A percentile compares a stretch with the other conserved stretches of the same genome.
These are phyloP conservation scores for Chymomyza fuscimana DNA, from an alignment of 2,888 invertebrate species.

Conservation along the genomic window DNA sequence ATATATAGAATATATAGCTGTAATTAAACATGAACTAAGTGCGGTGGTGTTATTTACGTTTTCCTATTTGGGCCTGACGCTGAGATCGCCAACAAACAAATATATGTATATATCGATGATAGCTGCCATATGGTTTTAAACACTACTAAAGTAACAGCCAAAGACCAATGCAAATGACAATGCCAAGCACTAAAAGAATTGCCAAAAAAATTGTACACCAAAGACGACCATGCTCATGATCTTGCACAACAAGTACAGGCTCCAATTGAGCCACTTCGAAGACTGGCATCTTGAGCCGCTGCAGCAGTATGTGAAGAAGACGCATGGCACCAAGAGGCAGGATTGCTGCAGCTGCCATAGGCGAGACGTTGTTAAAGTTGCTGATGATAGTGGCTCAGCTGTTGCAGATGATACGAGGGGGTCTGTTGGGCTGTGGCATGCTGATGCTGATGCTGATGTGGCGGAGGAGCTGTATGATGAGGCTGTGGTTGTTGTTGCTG, in stretches of 20 bases:
- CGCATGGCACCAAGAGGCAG: slow-evolving; percentile 38
- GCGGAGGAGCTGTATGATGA: not conserved
- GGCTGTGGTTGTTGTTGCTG: slow-evolving; percentile 12
- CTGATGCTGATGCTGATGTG: slow-evolving; percentile 8
- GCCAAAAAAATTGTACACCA: not conserved
- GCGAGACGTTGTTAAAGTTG: slow-evolving; percentile 66
- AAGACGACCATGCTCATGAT: not conserved
- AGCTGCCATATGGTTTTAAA: not conserved
- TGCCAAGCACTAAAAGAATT: not conserved
- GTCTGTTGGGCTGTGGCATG: slow-evolving; percentile 23
- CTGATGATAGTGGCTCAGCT: slow-evolving; percentile 67
- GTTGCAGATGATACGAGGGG: slow-evolving; percentile 39
- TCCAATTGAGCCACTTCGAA: not conserved
- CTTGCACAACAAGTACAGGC: not conserved
- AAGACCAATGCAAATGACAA: not conserved
- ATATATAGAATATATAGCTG: slow-evolving; percentile 14
- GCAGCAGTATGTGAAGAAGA: slow-evolving; percentile 33
- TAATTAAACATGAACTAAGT: slow-evolving; percentile 49
- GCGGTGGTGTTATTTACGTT: slow-evolving; percentile 45
- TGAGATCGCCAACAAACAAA: slow-evolving; percentile 34
- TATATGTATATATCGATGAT: not conserved
- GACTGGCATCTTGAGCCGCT: slow-evolving; percentile 16
- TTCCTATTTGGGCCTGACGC: slow-evolving; percentile 12
- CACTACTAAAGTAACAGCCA: not conserved
- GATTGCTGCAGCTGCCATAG: not conserved